Conservation (phyloP, 2,888 invertebrate genomes). For the Unio pictorum region DNA sequence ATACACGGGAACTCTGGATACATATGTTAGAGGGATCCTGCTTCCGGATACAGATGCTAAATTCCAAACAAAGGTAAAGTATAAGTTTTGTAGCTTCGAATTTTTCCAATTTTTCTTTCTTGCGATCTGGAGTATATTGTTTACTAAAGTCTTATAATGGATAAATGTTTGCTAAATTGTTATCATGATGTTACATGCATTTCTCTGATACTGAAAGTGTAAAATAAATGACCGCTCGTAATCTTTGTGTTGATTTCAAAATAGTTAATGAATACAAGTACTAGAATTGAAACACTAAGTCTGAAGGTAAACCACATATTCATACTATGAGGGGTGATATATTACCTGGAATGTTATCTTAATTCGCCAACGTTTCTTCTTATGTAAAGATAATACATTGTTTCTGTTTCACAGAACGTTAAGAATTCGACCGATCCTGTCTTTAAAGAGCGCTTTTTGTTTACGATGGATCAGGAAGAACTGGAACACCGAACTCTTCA, state of each 20-base stretch:
- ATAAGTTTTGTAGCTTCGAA: no score
- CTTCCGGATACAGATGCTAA: conserved; percentile 78
- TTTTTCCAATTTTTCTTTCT: no score
- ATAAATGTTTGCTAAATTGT: no score
- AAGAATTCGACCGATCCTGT: conserved; percentile 81
- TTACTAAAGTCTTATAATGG: no score
- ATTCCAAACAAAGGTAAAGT: conserved; percentile 70
- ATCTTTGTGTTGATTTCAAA: no score
- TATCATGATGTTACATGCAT: no score
- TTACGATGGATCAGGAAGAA: conserved; percentile 77
- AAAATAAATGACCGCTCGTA: no score
- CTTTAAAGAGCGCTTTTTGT: conserved; percentile 85
- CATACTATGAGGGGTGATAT: not conserved
- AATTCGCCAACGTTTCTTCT: not conserved
- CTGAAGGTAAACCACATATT: not conserved
- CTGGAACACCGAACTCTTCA: conserved; percentile 77
- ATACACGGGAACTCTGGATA: conserved; percentile 77
- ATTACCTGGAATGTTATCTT: not conserved
- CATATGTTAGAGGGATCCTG: conserved; percentile 83
- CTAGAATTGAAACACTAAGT: no score
- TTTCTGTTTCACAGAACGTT: conserved; percentile 74
- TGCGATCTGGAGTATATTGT: no score
- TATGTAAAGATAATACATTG: not conserved
- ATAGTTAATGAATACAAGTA: no score
- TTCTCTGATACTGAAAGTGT: no score